Base-by-base conservation (phyloP, 1,140 invertebrate genomes). In the Aphis gossypii region DNA sequence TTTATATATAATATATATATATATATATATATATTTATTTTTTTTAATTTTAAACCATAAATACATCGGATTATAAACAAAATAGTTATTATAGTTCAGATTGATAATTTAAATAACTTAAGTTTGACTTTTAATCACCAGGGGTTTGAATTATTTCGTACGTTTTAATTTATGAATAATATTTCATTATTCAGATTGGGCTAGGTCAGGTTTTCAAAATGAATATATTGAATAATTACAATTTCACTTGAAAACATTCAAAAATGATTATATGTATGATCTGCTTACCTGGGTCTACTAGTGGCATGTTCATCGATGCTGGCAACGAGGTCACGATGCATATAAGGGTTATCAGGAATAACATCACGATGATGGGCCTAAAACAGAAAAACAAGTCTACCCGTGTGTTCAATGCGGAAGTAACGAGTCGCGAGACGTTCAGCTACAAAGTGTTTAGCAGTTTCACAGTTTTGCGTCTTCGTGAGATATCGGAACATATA, bases 201-300 rank as follows among this genome's bases (percentile, higher is more conserved):
- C n/a, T 18, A 76, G 4, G 30, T 76, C 5, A 76, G 4, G 60
- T n/a, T n/a, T 76, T 76, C 60, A 6, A 76, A n/a, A n/a, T n/a
- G 4, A 18, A 35, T 11, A 18, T 76, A 76, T 68, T n/a, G 11
- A 76, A n/a, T 76, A 76, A 5, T 76, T n/a, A 76, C 30, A 76
- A 76, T 30, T 44, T 84, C 8, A 2, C 23, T 2, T 11, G 3
- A 38, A 41, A 84, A 84, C 38, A 44, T 84, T 84, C 0, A 25
- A 84, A 84, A 25, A 41, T 11, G 0, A n/a, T 46, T 30, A 46
- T 30, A 86, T 46, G 30, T 35, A 14, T 76, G 60, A 46, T 87
- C 20, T 9, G 44, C 94, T 56, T 93, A 94, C 94, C 94, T 54
- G 94, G 94, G 51, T 94, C 93, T n/a, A 94, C 93, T 23, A 94